Evolutionary conservation across 2,888 invertebrate genomes (phyloP), one percentile per base, ranked within the genome.

Genomic region (Melieria omissa): DNA sequence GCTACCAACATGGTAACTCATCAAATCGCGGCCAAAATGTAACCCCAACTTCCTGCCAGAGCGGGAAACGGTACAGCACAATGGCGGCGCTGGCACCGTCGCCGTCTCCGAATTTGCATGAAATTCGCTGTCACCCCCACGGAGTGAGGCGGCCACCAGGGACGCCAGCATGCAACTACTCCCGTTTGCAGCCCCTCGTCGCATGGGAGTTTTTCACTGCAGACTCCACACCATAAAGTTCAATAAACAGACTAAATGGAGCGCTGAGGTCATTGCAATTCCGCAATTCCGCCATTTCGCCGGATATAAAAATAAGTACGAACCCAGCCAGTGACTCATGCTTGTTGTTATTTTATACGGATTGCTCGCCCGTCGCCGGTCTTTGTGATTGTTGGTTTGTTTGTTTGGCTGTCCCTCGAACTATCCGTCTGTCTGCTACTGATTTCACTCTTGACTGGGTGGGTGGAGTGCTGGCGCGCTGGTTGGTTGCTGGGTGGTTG

Each of bases 241-340:
- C 55, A 55, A 62, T 55, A 54, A 62, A 62, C 45, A 69, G 55
- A 3, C n/a, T 62, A 12, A 52, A 69, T 62, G 29, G 29, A 6
- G 9, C 5, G 45, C 46, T n/a, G 62, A 62, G 46, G 14, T 55
- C 68, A 69, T 44, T 45, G 62, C 46, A 58, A 52, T 52, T 29
- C 29, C 29, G 14, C 16, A 47, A n/a, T 58, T 58, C 49, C 49
- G 42, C n/a, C 60, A 49, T 62, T 55, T 6, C 54, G 29, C n/a
- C 62, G 46, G 12, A 12, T 14, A 54, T 29, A 29, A 29, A 60
- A 46, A 41, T 47, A 66, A 44, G 55, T 52, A 4, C 8, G 14
- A 29, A 29, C 29, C 29, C 29, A 29, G 29, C 29, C 29, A 29
- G 29, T 29, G 29, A 29, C 29, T 29, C 29, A 29, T 29, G 29